Conservation (phyloP, 2,797 vertebrate species). For the Staurois parvus region DNA sequence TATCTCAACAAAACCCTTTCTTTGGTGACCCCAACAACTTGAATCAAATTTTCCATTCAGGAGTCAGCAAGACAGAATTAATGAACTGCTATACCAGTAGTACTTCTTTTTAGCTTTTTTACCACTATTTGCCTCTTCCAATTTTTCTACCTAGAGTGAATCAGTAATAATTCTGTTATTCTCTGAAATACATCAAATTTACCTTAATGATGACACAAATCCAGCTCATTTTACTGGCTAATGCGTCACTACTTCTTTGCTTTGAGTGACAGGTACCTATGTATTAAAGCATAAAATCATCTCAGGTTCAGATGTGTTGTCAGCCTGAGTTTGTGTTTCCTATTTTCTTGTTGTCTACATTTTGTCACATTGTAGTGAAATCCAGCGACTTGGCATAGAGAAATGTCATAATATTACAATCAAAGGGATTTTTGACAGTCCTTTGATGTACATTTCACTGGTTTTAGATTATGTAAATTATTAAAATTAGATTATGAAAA, state of each 20-base stretch:
- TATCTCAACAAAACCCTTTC: too few relatives aligned
- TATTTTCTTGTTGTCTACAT: background rate
- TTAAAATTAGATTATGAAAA: background rate
- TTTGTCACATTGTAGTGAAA: background rate
- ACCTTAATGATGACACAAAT: background rate
- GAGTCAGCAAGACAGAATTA: background rate
- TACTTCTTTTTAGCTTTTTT: background rate
- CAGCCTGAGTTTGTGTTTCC: slow-evolving; percentile 1
- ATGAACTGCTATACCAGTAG: too few relatives aligned
- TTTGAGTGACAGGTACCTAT: background rate
- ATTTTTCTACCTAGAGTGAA: background rate
- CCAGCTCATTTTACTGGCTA: slow-evolving; percentile 2
- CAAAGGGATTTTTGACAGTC: background rate
- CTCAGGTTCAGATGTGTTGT: background rate
- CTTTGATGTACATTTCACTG: slow-evolving; percentile 8
- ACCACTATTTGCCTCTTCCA: background rate
- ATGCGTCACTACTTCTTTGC: background rate
- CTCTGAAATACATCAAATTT: background rate
- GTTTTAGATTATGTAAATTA: background rate
- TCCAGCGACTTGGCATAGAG: background rate
- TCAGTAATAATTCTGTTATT: background rate
- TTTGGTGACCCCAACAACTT: background rate
- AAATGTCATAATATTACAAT: background rate
- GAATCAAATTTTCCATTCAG: background rate
- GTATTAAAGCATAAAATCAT: background rate